Evolutionary conservation across 2,797 vertebrate species (phyloP).

Genomic region (Intellagama lesueurii): DNA sequence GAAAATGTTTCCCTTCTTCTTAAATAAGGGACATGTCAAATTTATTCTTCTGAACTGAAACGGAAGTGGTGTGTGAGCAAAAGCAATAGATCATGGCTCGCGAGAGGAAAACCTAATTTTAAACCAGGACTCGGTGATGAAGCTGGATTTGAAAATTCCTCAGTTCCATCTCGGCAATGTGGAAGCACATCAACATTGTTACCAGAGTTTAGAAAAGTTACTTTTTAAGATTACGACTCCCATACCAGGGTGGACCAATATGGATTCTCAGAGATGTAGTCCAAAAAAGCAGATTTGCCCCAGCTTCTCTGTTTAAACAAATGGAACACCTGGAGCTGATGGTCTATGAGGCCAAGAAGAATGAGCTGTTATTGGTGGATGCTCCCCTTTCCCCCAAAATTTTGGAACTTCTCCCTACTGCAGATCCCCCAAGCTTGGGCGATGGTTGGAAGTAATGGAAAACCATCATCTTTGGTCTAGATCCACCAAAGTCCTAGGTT

Average conservation of each 20-base stretch:
- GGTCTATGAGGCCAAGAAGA: neutral
- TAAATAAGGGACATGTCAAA: fast-evolving
- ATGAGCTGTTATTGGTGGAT: neutral
- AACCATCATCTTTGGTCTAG: too few species aligned
- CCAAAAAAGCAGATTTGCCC: too few species aligned
- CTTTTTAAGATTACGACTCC: too few species aligned
- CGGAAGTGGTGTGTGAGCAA: neutral
- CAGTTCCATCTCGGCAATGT: neutral
- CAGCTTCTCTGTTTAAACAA: neutral
- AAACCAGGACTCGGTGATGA: too few species aligned
- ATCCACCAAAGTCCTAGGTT: too few species aligned
- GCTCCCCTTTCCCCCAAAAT: neutral
- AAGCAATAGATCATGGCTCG: neutral
- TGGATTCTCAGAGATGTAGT: too few species aligned
- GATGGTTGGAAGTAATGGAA: too few species aligned
- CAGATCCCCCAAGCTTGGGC: neutral
- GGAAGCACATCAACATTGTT: too few species aligned
- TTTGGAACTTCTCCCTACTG: neutral
- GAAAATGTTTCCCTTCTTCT: slow-evolving; percentile 25
- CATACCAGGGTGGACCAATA: too few species aligned
- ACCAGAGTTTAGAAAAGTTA: too few species aligned
- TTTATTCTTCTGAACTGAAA: slow-evolving; percentile 3
- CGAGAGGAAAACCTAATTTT: neutral
- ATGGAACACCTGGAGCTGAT: neutral
- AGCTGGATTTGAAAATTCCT: neutral